Conservation (phyloP, 2,113 vertebrate species). For the Arvicanthis niloticus region DNA sequence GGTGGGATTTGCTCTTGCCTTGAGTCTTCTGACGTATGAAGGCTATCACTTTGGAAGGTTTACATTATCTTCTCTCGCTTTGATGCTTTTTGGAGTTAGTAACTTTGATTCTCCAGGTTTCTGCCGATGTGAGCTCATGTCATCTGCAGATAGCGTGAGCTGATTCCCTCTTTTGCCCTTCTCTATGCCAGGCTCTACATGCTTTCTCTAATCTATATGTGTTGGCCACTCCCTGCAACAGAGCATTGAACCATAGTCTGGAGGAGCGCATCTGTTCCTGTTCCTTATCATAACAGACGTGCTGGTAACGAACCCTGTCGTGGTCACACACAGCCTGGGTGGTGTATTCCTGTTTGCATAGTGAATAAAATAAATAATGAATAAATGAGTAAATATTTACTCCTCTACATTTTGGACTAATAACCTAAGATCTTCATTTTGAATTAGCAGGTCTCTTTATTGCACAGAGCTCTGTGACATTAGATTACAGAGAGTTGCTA, state of each 20-base stretch:
- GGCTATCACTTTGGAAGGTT: neutral
- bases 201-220: neutral
- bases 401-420: neutral
- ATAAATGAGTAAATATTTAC: slow-evolving; percentile 10
- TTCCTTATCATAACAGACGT: neutral
- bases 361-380: too few relatives aligned
- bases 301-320: neutral
- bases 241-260: neutral
- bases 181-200: neutral
- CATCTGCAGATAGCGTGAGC: neutral
- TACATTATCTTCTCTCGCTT: neutral
- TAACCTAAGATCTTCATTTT: slow-evolving; percentile 14
- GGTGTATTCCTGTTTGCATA: slow-evolving; percentile 16
- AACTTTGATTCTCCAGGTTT: neutral
- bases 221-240: neutral
- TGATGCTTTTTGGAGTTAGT: neutral
- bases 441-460: neutral
- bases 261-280: neutral
- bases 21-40: neutral
- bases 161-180: neutral
- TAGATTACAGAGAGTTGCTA: neutral
- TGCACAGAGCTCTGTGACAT: neutral
- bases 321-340: neutral
- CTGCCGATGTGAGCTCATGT: neutral
- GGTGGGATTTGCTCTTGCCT: neutral